Evolutionary conservation across 2,888 invertebrate genomes (phyloP).

Genomic region (Mesorhabditis belari): DNA sequence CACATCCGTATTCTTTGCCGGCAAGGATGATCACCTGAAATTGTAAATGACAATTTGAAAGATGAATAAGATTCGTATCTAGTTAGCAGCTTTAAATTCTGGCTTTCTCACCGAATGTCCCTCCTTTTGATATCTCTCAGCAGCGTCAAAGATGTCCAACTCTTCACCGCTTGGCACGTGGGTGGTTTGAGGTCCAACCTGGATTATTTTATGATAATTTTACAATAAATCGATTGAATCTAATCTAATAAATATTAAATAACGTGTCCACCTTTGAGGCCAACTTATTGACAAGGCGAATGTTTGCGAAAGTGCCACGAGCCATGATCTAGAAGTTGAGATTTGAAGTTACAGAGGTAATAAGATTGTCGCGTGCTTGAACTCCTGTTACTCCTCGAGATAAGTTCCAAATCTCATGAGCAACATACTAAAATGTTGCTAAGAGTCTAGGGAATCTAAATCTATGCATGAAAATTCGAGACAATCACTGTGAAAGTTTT

Average conservation of each 20-base stretch:
- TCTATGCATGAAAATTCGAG: too few species aligned
- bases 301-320: conserved; percentile 95
- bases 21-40: conserved; percentile 27
- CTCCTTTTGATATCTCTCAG: conserved; percentile 75
- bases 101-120: conserved; percentile 60
- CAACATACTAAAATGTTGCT: too few species aligned
- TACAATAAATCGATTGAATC: background rate
- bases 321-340: conserved; percentile 71
- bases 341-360: background rate
- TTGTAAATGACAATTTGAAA: background rate
- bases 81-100: background rate
- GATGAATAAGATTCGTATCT: background rate
- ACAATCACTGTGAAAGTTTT: too few species aligned
- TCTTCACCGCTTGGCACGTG: conserved; percentile 77
- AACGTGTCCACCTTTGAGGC: conserved; percentile 54
- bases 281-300: conserved; percentile 87
- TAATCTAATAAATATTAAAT: background rate
- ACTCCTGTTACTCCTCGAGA: too few species aligned
- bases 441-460: too few species aligned
- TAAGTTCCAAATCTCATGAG: too few species aligned
- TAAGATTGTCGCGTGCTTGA: too few species aligned
- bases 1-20: conserved; percentile 79
- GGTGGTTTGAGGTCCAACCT: conserved; percentile 74
- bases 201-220: conserved; percentile 13
- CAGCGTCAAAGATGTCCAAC: conserved; percentile 87